phyloP scores from a whole-genome alignment of 2,888 invertebrate genomes.

The Flabesymbios commensalis region DNA sequence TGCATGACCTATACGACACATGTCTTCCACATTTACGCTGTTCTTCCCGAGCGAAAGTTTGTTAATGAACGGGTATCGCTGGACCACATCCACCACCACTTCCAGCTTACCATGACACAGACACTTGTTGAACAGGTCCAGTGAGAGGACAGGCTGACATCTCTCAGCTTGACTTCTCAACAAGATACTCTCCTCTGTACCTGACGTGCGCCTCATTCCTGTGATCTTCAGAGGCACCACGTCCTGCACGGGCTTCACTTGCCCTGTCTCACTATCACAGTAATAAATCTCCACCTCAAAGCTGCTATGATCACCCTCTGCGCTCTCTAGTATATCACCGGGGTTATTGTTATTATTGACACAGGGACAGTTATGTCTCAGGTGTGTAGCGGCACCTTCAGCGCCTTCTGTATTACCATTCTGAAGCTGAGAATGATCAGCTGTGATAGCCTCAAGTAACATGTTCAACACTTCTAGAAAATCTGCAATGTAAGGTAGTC shows the following conservation, averaged over 20 bases:
- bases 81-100: conserved; percentile 43
- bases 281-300: conserved; percentile 51
- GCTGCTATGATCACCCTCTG: conserved; percentile 43
- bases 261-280: conserved; percentile 44
- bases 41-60: conserved; percentile 55
- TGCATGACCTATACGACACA: conserved; percentile 40
- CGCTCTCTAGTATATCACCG: conserved; percentile 29
- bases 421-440: background rate
- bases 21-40: conserved; percentile 44
- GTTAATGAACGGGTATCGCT: conserved; percentile 45
- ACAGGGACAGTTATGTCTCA: conserved; percentile 4
- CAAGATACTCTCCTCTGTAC: conserved; percentile 27
- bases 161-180: conserved; percentile 31
- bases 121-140: conserved; percentile 50
- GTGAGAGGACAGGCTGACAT: conserved; percentile 51
- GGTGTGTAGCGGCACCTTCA: background rate
- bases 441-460: conserved; percentile 37
- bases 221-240: conserved; percentile 44
- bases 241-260: conserved; percentile 48
- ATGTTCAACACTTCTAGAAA: conserved; percentile 49
- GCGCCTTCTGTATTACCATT: background rate
- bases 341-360: conserved; percentile 14
- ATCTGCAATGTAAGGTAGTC: conserved; percentile 42
- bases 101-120: conserved; percentile 43
- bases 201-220: conserved; percentile 28